Base-by-base conservation (phyloP, 2,113 vertebrate genomes). In the Xiphorhynchus elegans region DNA sequence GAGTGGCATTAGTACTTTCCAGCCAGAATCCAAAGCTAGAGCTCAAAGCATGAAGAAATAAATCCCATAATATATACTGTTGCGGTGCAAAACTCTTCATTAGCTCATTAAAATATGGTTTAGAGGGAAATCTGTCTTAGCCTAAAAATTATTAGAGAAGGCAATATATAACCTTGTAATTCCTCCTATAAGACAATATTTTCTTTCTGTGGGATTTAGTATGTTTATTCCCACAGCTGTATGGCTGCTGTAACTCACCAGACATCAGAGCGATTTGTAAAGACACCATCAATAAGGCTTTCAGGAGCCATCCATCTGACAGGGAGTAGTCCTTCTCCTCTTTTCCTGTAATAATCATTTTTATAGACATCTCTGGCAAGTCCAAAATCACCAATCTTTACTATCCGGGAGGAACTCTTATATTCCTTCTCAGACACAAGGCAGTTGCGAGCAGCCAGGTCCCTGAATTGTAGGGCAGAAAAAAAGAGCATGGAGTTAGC, bases 301-400 rank as follows among this genome's bases (percentile, higher is more conserved):
- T 98, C 98, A 42, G 98, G 98, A 92, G 98, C 97, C 98, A 98
- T 98, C 98, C 98, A 98, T 79, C 98, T 97, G 33, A 98, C 97
- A 58, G 98, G 98, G 5, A 98, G 97, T 19, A 98, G 60, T 6
- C 98, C 98, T 95, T 98, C 98, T 50, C 98, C 98, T 80, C 93
- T 98, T 93, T 98, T 98, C 66, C 98, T 98, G 24, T 98, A 99
- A 73, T 98, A 98, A 87, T 98, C 97, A n/a, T 98, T 98, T 97
- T 98, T 98, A 81, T 98, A 98, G 87, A 98, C 92, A 78, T 98
- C 98, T 64, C 98, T 97, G 9, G 98, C 98, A 6, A 99, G 97
- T 75, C 98, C 98, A 81, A 99, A 99, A 83, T 98, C 98, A 37
- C 98, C 98, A 2, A 98, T 98, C 96, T 98, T 98, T 73, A 98